These are phyloP conservation scores for Drosophila rhopaloa DNA, from an alignment of 1,140 invertebrate species.

Conservation along the genomic window DNA sequence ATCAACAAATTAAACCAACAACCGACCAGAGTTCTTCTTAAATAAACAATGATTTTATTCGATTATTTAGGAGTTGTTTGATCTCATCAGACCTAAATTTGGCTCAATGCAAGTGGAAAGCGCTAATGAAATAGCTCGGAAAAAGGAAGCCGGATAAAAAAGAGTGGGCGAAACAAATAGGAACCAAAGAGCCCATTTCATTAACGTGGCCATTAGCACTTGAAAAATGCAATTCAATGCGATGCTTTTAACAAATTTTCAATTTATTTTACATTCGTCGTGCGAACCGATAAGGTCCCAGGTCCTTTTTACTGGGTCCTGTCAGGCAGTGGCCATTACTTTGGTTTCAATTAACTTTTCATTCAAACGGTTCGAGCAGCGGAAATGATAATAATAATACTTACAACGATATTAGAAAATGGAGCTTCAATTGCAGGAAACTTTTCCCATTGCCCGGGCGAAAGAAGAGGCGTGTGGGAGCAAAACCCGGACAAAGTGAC, in stretches of 20 bases:
- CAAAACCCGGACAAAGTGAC: conserved; percentile 36
- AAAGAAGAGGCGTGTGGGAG: neutral
- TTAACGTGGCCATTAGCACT: conserved; percentile 80
- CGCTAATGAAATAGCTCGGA: conserved; percentile 59
- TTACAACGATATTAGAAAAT: conserved; percentile 76
- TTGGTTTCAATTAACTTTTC: conserved; percentile 83
- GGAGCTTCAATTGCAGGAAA: conserved; percentile 49
- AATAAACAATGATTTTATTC: conserved; percentile 22
- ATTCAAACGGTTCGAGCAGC: conserved; percentile 61
- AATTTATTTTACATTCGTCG: conserved; percentile 79
- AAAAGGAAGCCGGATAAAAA: conserved; percentile 21
- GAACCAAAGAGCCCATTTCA: conserved; percentile 57
- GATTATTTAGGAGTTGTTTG: conserved; percentile 36
- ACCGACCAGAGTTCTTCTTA: neutral
- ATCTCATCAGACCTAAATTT: conserved; percentile 25
- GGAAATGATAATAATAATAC: conserved; percentile 79
- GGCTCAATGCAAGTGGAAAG: conserved; percentile 23
- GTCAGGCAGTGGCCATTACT: conserved; percentile 64
- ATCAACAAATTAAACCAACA: neutral
- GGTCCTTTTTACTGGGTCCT: conserved; percentile 34
- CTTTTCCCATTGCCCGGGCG: conserved; percentile 11
- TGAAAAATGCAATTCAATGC: conserved; percentile 71
- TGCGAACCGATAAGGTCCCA: conserved; percentile 68
- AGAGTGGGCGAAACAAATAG: conserved; percentile 3
- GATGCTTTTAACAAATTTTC: conserved; percentile 74